Base-by-base conservation (phyloP, 1,140 invertebrate species). In the Propsilocerus akamusi region DNA sequence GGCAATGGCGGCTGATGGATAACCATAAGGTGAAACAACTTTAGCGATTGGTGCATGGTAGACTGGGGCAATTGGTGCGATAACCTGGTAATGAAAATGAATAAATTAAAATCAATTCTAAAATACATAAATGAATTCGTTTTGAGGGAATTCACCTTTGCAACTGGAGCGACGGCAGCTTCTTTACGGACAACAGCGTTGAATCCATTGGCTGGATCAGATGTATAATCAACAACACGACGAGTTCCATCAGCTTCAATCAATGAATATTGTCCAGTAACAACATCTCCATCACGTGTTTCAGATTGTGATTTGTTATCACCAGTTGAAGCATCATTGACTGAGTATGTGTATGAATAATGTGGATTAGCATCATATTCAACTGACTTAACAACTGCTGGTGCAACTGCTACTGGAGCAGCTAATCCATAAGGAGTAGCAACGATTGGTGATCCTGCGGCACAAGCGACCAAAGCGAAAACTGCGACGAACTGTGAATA, bases 111-210 rank as follows among this genome's bases (percentile, higher is more conserved):
- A n/a, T n/a, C n/a, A n/a, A n/a, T n/a, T n/a, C n/a, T n/a, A n/a
- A n/a, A n/a, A n/a, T n/a, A n/a, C n/a, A n/a, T n/a, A n/a, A n/a
- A n/a, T n/a, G n/a, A n/a, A n/a, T n/a, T n/a, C n/a, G n/a, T n/a
- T n/a, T n/a, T n/a, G n/a, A n/a, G n/a, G n/a, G n/a, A n/a, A n/a
- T n/a, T n/a, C n/a, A 58, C 59, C 0, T 56, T 55, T 17, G 51
- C 26, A 12, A 47, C 46, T 20, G 51, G 51, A 11, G 50, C 57
- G 12, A 65, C 59, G 4, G 69, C 68, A 25, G 71, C 64, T 57
- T 72, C 70, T 55, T 73, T 72, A 56, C 71, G 71, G 10, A 75
- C 72, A 25, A 74, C 67, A 24, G 72, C 72, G 58, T 75, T 74
- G 64, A 75, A 73, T 56, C 70, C 72, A 55, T 72, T 73, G 52